These are phyloP conservation scores for Acrocera orbiculus DNA, from an alignment of 2,888 invertebrate genomes.

Conservation along the genomic window DNA sequence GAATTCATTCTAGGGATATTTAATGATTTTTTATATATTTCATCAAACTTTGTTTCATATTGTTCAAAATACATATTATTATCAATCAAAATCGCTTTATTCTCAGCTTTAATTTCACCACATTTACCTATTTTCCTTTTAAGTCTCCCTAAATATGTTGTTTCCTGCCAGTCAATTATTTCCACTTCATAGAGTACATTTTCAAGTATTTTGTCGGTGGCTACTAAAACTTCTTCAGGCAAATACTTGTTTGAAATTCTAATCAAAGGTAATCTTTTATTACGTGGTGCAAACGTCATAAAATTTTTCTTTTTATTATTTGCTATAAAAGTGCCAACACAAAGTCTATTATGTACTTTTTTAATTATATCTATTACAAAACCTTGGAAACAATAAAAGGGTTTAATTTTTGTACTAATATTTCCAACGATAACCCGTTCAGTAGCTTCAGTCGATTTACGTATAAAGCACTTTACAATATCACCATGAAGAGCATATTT, in stretches of 20 bases:
- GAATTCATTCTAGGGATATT: no score
- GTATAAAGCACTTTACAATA: constrained; percentile 46
- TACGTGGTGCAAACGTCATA: constrained; percentile 62
- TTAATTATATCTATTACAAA: constrained; percentile 60
- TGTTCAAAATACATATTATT: constrained; percentile 58
- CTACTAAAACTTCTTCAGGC: constrained; percentile 28
- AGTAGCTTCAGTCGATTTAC: no score
- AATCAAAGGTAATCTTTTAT: constrained; percentile 59
- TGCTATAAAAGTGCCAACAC: constrained; percentile 42
- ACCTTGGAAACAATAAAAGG: constrained; percentile 22
- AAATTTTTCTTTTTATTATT: constrained; percentile 38
- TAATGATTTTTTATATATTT: constrained; percentile 28
- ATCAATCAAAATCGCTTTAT: constrained; percentile 60
- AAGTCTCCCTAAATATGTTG: constrained; percentile 40
- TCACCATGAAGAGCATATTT: constrained; percentile 77
- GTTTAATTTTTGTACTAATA: constrained; percentile 18
- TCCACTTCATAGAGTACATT: constrained; percentile 46
- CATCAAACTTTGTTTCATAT: constrained; percentile 40
- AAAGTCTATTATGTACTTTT: constrained; percentile 50
- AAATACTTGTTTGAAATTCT: constrained; percentile 48
- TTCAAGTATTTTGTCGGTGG: constrained; percentile 23
- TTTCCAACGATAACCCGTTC: constrained; percentile 11
- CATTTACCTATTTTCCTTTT: constrained; percentile 52
- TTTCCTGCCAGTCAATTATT: constrained; percentile 51
- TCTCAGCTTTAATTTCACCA: constrained; percentile 62